These are phyloP conservation scores for Rhinichthys osculus DNA, from an alignment of 2,797 vertebrate genomes.

Conservation along the genomic window DNA sequence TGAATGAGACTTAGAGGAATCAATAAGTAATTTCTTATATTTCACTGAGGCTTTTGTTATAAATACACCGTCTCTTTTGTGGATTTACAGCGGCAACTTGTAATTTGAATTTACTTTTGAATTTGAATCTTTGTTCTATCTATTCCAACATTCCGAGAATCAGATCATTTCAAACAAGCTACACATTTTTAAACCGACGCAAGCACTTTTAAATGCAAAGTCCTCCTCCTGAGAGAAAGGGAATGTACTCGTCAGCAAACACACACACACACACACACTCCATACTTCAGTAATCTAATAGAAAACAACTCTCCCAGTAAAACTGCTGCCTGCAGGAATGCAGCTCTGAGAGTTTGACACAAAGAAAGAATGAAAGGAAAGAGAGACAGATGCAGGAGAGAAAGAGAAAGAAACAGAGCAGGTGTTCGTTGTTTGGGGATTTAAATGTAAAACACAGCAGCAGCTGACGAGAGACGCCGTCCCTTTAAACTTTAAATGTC, in stretches of 20 bases:
- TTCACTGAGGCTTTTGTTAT: conserved; percentile 31
- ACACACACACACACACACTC: conserved; percentile 5
- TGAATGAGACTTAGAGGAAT: not conserved
- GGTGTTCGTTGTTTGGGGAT: conserved; percentile 66
- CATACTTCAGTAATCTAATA: conserved; percentile 28
- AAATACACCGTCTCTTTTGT: conserved; percentile 61
- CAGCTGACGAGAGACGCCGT: conserved; percentile 66
- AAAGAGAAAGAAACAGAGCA: conserved; percentile 37
- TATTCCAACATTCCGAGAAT: not conserved
- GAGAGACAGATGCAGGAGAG: conserved; percentile 12
- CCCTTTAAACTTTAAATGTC: conserved; percentile 85
- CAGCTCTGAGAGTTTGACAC: conserved; percentile 22
- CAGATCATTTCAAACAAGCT: not conserved
- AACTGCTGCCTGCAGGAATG: conserved; percentile 35
- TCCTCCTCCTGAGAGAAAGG: not conserved
- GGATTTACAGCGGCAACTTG: not conserved
- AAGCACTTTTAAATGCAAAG: not conserved
- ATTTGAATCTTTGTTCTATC: not conserved
- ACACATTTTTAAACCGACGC: not conserved
- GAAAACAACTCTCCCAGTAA: not conserved
- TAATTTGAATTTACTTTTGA: not conserved
- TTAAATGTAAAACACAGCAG: conserved; percentile 73
- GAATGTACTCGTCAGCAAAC: conserved; percentile 19
- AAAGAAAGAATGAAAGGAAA: conserved; percentile 31
- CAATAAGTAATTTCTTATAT: not conserved